These are phyloP conservation scores for Xerus inauris DNA, from an alignment of 2,113 vertebrate species.

Conservation along the genomic window DNA sequence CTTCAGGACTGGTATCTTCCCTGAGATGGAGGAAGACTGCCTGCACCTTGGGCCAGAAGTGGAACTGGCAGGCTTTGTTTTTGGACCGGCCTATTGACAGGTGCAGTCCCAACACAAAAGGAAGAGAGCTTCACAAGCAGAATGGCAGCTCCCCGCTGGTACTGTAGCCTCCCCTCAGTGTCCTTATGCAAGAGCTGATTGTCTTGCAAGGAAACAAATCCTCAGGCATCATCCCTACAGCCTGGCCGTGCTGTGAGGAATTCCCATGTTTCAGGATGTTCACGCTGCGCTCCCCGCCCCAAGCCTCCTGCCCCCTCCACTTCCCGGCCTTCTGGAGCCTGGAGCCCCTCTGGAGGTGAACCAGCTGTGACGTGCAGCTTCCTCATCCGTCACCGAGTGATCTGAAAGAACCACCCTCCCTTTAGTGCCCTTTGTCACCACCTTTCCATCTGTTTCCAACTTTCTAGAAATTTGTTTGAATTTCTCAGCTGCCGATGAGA, in stretches of 20 bases:
- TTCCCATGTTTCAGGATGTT: not conserved
- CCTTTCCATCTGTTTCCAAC: not conserved
- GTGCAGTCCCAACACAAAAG: not conserved
- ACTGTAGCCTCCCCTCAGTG: not conserved
- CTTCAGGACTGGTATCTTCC: not conserved
- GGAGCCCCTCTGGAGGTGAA: not conserved
- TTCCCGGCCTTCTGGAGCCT: not conserved
- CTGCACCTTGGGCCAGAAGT: not conserved
- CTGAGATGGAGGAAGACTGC: not conserved
- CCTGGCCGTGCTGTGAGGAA: not conserved
- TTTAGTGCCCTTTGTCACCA: not conserved
- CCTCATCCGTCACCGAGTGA: not conserved
- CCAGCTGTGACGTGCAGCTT: not conserved
- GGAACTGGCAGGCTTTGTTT: not conserved
- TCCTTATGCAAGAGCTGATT: not conserved
- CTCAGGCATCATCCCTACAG: not conserved
- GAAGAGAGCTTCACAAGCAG: not conserved
- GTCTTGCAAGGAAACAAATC: not conserved
- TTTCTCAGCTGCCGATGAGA: not conserved
- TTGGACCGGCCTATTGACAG: rapidly evolving
- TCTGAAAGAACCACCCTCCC: not conserved
- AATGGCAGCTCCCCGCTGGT: rapidly evolving
- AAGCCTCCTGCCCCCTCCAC: not conserved
- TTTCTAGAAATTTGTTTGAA: not conserved
- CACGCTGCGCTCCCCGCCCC: too few relatives aligned